Conservation (phyloP, 92 coral and sea anemone species). For the Porites divaricata region DNA sequence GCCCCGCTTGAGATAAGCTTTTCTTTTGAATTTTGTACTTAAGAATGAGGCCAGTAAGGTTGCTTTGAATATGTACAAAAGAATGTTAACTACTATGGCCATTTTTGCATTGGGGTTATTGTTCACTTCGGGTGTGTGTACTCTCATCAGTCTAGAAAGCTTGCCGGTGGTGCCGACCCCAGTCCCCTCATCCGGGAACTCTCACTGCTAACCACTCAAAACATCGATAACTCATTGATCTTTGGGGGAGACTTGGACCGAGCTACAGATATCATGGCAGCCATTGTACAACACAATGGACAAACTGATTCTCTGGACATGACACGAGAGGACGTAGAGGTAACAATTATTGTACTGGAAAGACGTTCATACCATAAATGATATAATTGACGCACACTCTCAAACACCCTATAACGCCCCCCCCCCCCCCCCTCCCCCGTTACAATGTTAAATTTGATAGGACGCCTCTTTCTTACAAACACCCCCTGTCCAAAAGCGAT, state of each 20-base stretch:
- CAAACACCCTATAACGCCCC: background rate
- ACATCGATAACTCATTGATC: conserved; percentile 94
- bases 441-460: no score
- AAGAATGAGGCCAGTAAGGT: no score
- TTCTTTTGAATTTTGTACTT: no score
- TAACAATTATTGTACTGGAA: background rate
- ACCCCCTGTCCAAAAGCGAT: no score
- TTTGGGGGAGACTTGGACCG: conserved; percentile 97
- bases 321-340: conserved; percentile 85
- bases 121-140: background rate
- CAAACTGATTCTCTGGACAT: conserved; percentile 78
- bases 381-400: background rate
- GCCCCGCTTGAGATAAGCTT: no score
- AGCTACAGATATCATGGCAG: conserved; percentile 89
- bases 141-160: conserved; percentile 61
- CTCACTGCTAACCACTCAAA: conserved; percentile 91
- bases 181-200: conserved; percentile 92
- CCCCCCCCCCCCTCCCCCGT: no score
- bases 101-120: no score
- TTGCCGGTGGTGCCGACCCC: conserved; percentile 77
- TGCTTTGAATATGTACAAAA: no score
- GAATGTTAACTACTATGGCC: no score
- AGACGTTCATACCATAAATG: background rate
- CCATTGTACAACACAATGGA: conserved; percentile 94
- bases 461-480: no score